These are phyloP conservation scores for Diplolepis rosae DNA, from an alignment of 2,888 invertebrate genomes.

Conservation along the genomic window DNA sequence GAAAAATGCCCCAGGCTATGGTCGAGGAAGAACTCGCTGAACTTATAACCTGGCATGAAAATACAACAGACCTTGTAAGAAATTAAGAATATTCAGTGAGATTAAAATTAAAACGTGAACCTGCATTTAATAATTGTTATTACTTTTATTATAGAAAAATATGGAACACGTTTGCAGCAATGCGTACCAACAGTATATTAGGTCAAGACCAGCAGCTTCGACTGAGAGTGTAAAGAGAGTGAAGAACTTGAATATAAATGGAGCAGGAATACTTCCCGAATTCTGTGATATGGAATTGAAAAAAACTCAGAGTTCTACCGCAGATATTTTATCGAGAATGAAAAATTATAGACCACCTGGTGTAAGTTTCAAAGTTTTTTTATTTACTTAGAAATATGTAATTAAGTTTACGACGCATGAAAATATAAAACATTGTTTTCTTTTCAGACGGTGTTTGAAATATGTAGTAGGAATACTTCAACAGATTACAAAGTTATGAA, in stretches of 20 bases:
- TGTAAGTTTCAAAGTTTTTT: slow-evolving; percentile 73
- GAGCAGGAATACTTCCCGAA: slow-evolving; percentile 80
- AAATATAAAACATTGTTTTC: not conserved
- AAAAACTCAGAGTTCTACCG: slow-evolving; percentile 48
- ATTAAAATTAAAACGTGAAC: slow-evolving; percentile 11
- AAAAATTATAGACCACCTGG: slow-evolving; percentile 85
- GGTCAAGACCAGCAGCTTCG: slow-evolving; percentile 91
- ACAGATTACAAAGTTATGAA: slow-evolving; percentile 90
- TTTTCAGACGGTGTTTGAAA: slow-evolving; percentile 93
- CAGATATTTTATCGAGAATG: slow-evolving; percentile 78
- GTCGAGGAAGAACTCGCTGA: slow-evolving; percentile 89
- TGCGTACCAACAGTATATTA: slow-evolving; percentile 92
- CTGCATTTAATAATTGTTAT: slow-evolving; percentile 22
- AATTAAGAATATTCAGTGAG: slow-evolving; percentile 7
- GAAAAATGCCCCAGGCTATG: slow-evolving; percentile 86
- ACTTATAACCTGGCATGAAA: slow-evolving; percentile 84
- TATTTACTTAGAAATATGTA: not conserved
- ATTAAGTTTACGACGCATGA: not conserved
- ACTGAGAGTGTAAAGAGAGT: slow-evolving; percentile 90
- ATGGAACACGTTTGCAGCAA: slow-evolving; percentile 86
- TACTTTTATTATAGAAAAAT: slow-evolving; percentile 75
- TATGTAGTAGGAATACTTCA: slow-evolving; percentile 87
- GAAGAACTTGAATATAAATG: slow-evolving; percentile 80
- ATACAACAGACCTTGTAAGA: slow-evolving; percentile 84
- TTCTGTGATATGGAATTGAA: slow-evolving; percentile 55